Conservation (phyloP, 2,797 vertebrate genomes). For the Sebastes matsubarae region DNA sequence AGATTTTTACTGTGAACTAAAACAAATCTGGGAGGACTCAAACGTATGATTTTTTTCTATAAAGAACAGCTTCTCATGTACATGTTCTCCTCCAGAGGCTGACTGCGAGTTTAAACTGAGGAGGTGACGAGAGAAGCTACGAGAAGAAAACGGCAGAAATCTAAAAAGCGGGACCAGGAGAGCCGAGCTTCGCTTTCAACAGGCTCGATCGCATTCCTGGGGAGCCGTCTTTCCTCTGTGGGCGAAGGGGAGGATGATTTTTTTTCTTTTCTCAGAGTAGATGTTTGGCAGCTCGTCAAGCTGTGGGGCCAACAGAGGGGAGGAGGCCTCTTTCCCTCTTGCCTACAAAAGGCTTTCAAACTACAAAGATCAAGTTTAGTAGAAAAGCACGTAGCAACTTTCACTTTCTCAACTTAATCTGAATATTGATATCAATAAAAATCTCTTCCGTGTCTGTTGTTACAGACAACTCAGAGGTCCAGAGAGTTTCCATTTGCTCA, state of each 20-base stretch:
- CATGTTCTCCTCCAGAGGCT: background rate
- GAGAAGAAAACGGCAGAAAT: background rate
- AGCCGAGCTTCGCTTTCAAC: constrained; percentile 7
- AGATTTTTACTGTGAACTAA: background rate
- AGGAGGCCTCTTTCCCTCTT: constrained; percentile 22
- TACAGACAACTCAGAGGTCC: background rate
- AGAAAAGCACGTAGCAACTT: background rate
- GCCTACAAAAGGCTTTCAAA: constrained; percentile 33
- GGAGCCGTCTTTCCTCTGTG: constrained; percentile 1
- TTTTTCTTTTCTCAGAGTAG: background rate
- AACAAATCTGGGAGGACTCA: background rate
- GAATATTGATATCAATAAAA: background rate
- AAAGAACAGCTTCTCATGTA: background rate
- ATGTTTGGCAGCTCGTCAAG: constrained; percentile 47
- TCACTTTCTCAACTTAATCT: background rate
- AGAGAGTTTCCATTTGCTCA: background rate
- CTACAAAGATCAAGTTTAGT: background rate
- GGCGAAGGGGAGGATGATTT: background rate
- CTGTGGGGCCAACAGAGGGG: constrained; percentile 42
- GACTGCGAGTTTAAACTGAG: background rate
- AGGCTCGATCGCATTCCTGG: constrained; percentile 22
- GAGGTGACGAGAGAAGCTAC: background rate
- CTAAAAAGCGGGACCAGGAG: background rate
- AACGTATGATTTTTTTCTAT: background rate
- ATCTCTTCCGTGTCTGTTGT: background rate